Conservation (phyloP, 2,888 invertebrate genomes). For the Agrypnus murinus region DNA sequence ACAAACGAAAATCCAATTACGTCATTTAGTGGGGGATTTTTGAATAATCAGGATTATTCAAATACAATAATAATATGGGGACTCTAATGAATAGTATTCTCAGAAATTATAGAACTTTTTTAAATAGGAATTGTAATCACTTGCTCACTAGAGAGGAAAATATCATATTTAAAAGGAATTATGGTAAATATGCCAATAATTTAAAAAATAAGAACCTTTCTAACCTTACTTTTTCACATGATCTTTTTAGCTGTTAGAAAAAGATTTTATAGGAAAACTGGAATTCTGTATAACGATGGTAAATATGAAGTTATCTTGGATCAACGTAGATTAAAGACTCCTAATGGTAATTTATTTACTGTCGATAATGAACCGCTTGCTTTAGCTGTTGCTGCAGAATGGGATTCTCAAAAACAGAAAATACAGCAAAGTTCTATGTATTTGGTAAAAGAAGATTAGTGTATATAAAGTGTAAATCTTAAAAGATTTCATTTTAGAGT, state of each 20-base stretch:
- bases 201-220: neutral
- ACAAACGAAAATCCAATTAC: neutral
- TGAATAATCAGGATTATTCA: neutral
- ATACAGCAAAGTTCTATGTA: slow-evolving; percentile 91
- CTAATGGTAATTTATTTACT: slow-evolving; percentile 83
- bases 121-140: neutral
- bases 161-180: slow-evolving; percentile 1
- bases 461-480: neutral
- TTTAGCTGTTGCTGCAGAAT: slow-evolving; percentile 94
- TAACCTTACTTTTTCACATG: slow-evolving; percentile 38
- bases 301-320: slow-evolving; percentile 92
- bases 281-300: slow-evolving; percentile 80
- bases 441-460: slow-evolving; percentile 76
- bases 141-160: neutral
- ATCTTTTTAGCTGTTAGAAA: slow-evolving; percentile 71
- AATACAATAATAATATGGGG: neutral
- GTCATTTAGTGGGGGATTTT: slow-evolving; percentile 2
- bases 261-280: slow-evolving; percentile 84
- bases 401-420: slow-evolving; percentile 88
- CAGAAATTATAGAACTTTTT: neutral
- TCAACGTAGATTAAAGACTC: slow-evolving; percentile 92
- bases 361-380: slow-evolving; percentile 92
- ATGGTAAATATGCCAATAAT: neutral
- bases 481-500: slow-evolving; percentile 75
- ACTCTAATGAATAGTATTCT: neutral